Conservation (phyloP, 1,140 invertebrate species). For the Argopecten irradians region DNA sequence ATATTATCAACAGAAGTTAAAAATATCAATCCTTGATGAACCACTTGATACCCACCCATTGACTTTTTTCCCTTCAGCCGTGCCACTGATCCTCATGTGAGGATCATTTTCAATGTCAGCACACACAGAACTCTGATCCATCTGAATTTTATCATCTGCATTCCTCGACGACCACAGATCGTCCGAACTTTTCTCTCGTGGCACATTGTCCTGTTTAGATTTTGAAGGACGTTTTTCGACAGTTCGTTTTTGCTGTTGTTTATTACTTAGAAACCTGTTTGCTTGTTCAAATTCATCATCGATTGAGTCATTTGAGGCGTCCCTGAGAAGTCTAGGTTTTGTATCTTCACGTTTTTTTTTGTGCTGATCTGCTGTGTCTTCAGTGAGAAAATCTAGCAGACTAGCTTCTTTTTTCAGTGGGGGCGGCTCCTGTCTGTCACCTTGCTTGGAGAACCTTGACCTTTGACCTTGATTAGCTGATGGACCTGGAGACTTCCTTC, state of each 20-base stretch:
- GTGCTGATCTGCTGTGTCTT: slow-evolving; percentile 28
- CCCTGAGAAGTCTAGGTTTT: slow-evolving; percentile 14
- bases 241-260: slow-evolving; percentile 15
- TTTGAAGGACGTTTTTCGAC: background rate
- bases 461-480: slow-evolving; percentile 41
- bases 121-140: slow-evolving; percentile 63
- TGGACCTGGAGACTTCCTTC: slow-evolving; percentile 44
- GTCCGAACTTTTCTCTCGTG: background rate
- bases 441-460: slow-evolving; percentile 29
- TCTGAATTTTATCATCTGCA: slow-evolving; percentile 27
- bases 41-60: background rate
- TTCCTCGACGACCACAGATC: background rate
- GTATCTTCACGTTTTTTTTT: slow-evolving; percentile 30
- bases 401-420: slow-evolving; percentile 29
- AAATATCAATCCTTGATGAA: background rate
- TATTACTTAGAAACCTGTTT: slow-evolving; percentile 24
- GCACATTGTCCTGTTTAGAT: background rate
- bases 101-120: slow-evolving; percentile 60
- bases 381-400: slow-evolving; percentile 58
- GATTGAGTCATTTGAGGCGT: background rate
- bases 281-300: slow-evolving; percentile 30
- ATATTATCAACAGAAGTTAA: background rate
- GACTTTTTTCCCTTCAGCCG: slow-evolving; percentile 19
- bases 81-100: slow-evolving; percentile 23
- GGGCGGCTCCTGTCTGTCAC: slow-evolving; percentile 32